Evolutionary conservation across 53 echinoderm and acorn worm genomes (phyloP), one percentile per base, ranked within the genome.

Genomic region (Arbacia lixula): DNA sequence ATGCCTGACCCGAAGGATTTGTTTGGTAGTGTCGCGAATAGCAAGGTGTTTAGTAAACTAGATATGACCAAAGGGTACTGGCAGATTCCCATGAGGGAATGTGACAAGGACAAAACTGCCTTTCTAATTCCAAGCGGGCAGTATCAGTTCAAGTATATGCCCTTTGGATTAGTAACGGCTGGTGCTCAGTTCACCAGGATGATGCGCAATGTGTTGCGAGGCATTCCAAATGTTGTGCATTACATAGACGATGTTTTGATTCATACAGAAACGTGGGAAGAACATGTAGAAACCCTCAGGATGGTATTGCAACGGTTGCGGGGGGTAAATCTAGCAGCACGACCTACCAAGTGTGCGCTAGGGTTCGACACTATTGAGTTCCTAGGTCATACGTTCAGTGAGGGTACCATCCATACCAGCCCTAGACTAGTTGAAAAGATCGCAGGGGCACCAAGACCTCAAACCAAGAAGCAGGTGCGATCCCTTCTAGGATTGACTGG

Each of bases 131-230:
- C 82, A 31, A 49, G 41, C 0, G 89, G 92, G 17, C 77, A 86
- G 24, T 92, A 89, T 78, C 38, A 76, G 68, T 93, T 93, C 36
- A 71, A 76, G 36, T 75, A 73, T 5, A 93, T 93, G 93, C 93
- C 93, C 19, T 93, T 90, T 73, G 90, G 93, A 36, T 38, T 93
- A 30, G 93, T 93, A 0, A 93, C 85, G 21, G 74, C 86, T 26
- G 85, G 87, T 2, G 90, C 93, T 3, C 71, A 87, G 12, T 93
- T 93, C 40, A 87, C 75, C 63, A 86, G 65, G 42, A 61, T 88
- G 14, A 85, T 92, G 89, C 50, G 93, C 8, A 52, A 17, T 14
- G 60, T 93, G 12, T 80, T 93, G 42, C 63, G 72, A 28, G 89
- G 81, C 35, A 55, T 89, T 68, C 58, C 85, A 24, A 35, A 64